These are phyloP conservation scores for Pelusios castaneus DNA, from an alignment of 2,113 vertebrate species.

Conservation along the genomic window DNA sequence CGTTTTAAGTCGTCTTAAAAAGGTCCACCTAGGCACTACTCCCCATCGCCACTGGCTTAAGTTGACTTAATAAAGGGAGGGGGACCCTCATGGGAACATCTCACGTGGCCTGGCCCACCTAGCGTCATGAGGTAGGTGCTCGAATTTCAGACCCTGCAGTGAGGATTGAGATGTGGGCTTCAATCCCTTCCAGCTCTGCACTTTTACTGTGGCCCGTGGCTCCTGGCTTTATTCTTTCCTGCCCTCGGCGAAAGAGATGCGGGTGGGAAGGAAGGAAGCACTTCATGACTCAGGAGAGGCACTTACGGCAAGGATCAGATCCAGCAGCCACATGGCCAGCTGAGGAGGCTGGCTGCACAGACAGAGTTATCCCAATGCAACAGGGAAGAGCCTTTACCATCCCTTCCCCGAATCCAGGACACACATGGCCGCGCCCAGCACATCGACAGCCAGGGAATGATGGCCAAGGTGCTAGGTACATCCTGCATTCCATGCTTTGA, in stretches of 20 bases:
- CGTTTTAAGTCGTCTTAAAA: no score
- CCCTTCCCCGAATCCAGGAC: background rate
- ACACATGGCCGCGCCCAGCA: background rate
- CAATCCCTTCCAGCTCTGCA: background rate
- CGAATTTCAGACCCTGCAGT: background rate
- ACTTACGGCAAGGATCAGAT: background rate
- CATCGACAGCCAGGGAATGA: background rate
- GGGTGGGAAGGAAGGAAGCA: background rate
- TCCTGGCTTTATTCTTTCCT: background rate
- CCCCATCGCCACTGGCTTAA: no score
- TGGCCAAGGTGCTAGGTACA: background rate
- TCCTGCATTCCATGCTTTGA: background rate
- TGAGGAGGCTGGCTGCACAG: background rate
- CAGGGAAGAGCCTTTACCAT: background rate
- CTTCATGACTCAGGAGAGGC: background rate
- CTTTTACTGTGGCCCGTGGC: background rate
- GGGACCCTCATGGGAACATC: background rate
- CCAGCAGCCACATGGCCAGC: background rate
- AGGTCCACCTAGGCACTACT: no score
- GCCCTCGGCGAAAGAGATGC: background rate
- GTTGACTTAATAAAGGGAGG: no score
- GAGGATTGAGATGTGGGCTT: background rate
- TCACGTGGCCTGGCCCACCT: background rate
- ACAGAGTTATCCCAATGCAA: background rate
- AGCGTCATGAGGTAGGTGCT: background rate